Conservation (phyloP, 2,113 vertebrate species). For the Scomber colias region DNA sequence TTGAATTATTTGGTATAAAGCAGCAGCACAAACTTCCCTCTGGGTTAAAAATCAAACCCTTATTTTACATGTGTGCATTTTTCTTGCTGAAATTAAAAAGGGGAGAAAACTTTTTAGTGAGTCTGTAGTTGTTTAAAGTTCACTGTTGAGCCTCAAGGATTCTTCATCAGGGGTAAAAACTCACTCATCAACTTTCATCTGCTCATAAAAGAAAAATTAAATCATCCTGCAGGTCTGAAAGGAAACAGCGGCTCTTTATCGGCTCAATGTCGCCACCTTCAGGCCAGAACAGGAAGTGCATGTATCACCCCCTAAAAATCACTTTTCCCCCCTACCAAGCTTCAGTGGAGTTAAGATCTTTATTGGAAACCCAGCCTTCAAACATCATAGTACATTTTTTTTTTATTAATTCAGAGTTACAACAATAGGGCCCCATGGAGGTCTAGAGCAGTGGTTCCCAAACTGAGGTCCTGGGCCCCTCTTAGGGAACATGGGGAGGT, state of each 20-base stretch:
- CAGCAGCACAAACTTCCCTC: too few relatives aligned
- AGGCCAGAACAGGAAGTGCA: slow-evolving; percentile 30
- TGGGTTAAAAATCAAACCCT: too few relatives aligned
- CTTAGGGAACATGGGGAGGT: neutral
- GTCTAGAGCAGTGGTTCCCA: slow-evolving; percentile 54
- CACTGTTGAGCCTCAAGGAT: too few relatives aligned
- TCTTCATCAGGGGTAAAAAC: too few relatives aligned
- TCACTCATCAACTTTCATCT: too few relatives aligned
- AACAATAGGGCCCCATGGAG: slow-evolving; percentile 26
- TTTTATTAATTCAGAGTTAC: slow-evolving; percentile 60
- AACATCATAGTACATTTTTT: slow-evolving; percentile 68
- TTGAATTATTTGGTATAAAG: too few relatives aligned
- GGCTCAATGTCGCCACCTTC: slow-evolving; percentile 14
- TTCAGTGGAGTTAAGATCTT: slow-evolving; percentile 74
- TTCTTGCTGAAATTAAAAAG: too few relatives aligned
- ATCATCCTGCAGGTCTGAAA: neutral
- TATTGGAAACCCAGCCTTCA: slow-evolving; percentile 79
- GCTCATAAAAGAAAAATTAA: too few relatives aligned
- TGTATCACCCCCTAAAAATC: neutral
- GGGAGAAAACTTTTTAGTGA: too few relatives aligned
- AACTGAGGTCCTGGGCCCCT: slow-evolving; percentile 37
- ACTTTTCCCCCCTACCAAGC: neutral
- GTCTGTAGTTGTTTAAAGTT: too few relatives aligned
- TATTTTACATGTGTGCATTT: too few relatives aligned
- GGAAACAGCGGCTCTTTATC: neutral